Evolutionary conservation across 2,888 invertebrate genomes (phyloP).

Genomic region (Caenorhabditis imperialis): DNA sequence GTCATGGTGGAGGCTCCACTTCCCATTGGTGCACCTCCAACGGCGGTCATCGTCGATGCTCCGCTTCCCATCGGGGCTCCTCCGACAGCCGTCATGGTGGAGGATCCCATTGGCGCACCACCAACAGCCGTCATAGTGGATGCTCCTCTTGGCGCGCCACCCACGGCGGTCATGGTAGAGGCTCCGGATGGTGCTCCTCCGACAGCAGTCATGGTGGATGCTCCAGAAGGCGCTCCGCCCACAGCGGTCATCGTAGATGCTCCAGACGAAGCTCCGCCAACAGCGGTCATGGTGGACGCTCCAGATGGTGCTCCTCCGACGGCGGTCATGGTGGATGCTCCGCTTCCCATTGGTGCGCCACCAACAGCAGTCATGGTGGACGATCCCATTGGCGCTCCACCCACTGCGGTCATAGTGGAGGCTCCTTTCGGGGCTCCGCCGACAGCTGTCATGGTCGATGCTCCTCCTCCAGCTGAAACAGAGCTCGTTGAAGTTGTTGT

Average conservation of each 20-base stretch:
- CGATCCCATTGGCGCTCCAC: conserved; percentile 26
- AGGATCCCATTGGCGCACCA: conserved; percentile 59
- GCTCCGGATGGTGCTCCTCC: conserved; percentile 31
- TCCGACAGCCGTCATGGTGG: conserved; percentile 68
- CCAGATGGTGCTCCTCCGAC: conserved; percentile 47
- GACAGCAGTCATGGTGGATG: conserved; percentile 16
- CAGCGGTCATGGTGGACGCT: conserved; percentile 57
- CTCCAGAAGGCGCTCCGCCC: conserved; percentile 31
- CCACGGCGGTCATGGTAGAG: conserved; percentile 50
- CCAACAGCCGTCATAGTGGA: conserved; percentile 67
- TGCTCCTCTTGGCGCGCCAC: conserved; percentile 44
- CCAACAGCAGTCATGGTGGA: conserved; percentile 70
- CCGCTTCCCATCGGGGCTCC: conserved; percentile 50
- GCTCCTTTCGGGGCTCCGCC: conserved; percentile 53
- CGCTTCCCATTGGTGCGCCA: conserved; percentile 56
- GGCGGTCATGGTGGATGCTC: conserved; percentile 52
- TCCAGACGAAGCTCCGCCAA: conserved; percentile 30
- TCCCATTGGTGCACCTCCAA: conserved; percentile 54
- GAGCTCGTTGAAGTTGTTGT: no score
- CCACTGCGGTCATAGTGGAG: conserved; percentile 64
- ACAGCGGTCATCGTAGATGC: neutral
- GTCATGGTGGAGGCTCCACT: conserved; percentile 67
- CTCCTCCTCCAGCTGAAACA: conserved; percentile 48
- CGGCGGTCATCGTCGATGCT: conserved; percentile 67
- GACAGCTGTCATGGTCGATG: conserved; percentile 67